Base-by-base conservation (phyloP, 2,113 vertebrate genomes). In the Daphoenositta chrysoptera region DNA sequence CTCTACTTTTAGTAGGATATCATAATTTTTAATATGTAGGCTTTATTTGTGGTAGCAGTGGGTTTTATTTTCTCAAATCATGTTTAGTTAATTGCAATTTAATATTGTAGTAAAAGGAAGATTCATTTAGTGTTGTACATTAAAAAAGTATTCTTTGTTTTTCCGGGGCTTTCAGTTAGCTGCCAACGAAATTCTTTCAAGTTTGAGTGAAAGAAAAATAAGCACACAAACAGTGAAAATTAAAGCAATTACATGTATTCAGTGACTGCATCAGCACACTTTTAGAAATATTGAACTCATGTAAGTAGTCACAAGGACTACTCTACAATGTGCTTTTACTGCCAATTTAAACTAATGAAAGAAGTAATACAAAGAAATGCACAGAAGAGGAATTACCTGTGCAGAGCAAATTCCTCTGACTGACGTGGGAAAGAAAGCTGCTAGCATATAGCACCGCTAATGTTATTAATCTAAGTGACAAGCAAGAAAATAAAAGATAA, bases 401-500 rank as follows among this genome's bases (percentile, higher is more conserved):
- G 42, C 66, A 90, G 66, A 95, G 68, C 24, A 97, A 75, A 72
- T 85, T 96, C 79, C 81, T 73, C 90, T 87, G 87, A 92, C 28
- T 91, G 92, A 96, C 86, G 20, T 60, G 61, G 48, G 33, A 77
- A 93, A 91, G 40, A 96, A 94, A 93, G 58, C 82, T 90, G 27
- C 61, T 65, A 93, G 73, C 45, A 53, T 66, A 87, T n/a, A 91
- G 50, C 54, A 92, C 56, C 58, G 93, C 47, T 97, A 96, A 97
- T 5, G 13, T 96, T 97, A 97, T 97, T 97, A 97, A 98, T 97
- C 93, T 97, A 86, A 96, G 95, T 95, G 95, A 95, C 96, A 97
- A 78, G 69, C 50, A 48, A 70, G 60, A 93, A 91, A 81, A 83
- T 60, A 97, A 96, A 94, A 71, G 88, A 87, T 72, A 96, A 96